phyloP scores from a whole-genome alignment of 2,888 invertebrate genomes.

The Fragum fragum region DNA sequence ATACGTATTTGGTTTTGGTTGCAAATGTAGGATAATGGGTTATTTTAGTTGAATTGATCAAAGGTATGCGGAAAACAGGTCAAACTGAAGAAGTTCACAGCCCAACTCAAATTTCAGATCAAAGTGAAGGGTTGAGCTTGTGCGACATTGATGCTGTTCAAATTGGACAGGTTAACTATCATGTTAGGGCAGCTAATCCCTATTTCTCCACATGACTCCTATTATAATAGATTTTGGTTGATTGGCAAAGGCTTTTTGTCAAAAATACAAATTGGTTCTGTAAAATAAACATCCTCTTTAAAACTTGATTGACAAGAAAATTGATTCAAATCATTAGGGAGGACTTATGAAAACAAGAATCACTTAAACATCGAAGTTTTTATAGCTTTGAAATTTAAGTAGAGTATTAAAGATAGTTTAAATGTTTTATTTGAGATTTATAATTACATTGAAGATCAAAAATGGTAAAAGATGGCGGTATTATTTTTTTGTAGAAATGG shows the following conservation, averaged over 20 bases:
- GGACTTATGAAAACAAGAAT: slow-evolving; percentile 23
- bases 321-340: slow-evolving; percentile 23
- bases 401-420: not conserved
- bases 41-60: too few species aligned
- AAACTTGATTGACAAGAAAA: slow-evolving; percentile 19
- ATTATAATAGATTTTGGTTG: slow-evolving; percentile 17
- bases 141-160: slow-evolving; percentile 12
- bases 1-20: too few species aligned
- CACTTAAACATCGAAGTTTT: not conserved
- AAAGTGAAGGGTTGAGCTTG: slow-evolving; percentile 7
- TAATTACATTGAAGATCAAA: too few species aligned
- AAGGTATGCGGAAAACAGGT: too few species aligned
- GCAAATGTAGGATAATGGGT: too few species aligned
- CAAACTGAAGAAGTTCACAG: too few species aligned
- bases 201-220: not conserved
- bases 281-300: slow-evolving; percentile 25
- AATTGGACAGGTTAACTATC: slow-evolving; percentile 21
- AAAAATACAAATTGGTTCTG: slow-evolving; percentile 26
- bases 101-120: not conserved
- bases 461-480: too few species aligned
- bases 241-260: slow-evolving; percentile 22
- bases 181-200: slow-evolving; percentile 16
- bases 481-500: too few species aligned
- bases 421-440: not conserved
- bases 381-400: slow-evolving; percentile 24